phyloP scores from a whole-genome alignment of 1,140 invertebrate genomes.

The Globodera ellingtonae region DNA sequence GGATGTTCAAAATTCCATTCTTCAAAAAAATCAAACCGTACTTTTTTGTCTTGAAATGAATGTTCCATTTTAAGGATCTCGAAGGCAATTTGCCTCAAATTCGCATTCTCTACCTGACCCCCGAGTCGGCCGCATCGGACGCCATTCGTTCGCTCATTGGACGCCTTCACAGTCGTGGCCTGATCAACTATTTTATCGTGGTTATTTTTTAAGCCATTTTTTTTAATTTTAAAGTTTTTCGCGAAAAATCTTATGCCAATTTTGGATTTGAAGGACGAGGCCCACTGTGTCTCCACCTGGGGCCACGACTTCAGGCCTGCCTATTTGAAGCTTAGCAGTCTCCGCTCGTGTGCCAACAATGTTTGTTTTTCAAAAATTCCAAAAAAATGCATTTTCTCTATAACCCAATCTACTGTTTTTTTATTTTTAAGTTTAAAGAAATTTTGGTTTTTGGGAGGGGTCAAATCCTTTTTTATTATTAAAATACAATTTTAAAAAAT shows the following conservation, averaged over 20 bases:
- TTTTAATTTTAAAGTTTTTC: not conserved
- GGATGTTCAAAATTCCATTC: too few species aligned
- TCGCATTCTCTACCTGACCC: conserved; percentile 86
- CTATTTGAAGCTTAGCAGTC: conserved; percentile 81
- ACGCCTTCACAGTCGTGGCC: conserved; percentile 73
- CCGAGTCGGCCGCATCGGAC: conserved; percentile 73
- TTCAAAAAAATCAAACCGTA: too few species aligned
- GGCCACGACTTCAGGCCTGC: conserved; percentile 89
- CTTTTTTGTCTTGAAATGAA: too few species aligned
- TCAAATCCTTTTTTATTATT: not conserved
- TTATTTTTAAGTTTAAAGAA: not conserved
- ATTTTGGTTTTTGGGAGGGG: not conserved
- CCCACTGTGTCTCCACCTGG: conserved; percentile 82
- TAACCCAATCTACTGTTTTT: not conserved
- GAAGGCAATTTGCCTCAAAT: conserved; percentile 74
- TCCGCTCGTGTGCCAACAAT: conserved; percentile 72
- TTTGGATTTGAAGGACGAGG: conserved; percentile 70
- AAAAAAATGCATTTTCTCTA: too few species aligned
- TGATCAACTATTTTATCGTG: conserved; percentile 74
- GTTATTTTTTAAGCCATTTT: not conserved
- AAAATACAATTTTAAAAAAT: not conserved
- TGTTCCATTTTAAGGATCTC: conserved; percentile 71
- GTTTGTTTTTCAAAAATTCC: conserved; percentile 5
- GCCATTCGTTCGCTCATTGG: conserved; percentile 18
- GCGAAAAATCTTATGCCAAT: not conserved